Evolutionary conservation across 2,113 vertebrate genomes (phyloP).

Genomic region (Stictonetta naevosa): DNA sequence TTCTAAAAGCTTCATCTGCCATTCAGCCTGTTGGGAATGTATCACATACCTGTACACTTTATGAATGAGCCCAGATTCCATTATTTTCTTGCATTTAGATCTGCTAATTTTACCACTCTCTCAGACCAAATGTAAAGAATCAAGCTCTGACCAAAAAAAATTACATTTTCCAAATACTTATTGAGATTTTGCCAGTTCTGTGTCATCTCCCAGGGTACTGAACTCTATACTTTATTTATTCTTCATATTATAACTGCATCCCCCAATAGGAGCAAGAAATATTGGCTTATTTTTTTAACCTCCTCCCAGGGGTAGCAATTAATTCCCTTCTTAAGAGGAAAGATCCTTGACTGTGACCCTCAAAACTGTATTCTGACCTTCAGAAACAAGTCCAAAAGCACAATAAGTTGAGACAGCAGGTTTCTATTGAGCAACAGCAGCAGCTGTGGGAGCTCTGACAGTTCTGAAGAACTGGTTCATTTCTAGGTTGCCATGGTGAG

Average conservation of each 20-base stretch:
- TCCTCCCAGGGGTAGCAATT: neutral
- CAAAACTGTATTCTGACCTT: constrained; percentile 31
- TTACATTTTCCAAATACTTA: neutral
- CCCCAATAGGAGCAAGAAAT: neutral
- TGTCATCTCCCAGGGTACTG: neutral
- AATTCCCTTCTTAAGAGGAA: constrained; percentile 25
- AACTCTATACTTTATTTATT: constrained; percentile 9
- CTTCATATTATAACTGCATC: neutral
- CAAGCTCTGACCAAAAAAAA: neutral
- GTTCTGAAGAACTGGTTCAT: constrained; percentile 11
- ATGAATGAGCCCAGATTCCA: neutral
- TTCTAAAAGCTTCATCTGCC: neutral
- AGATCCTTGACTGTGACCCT: constrained; percentile 47
- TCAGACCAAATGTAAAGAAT: neutral
- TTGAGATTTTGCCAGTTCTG: neutral
- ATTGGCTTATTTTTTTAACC: neutral
- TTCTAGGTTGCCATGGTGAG: constrained; percentile 60
- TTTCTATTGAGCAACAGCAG: constrained; percentile 26
- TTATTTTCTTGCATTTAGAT: neutral
- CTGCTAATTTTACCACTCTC: neutral
- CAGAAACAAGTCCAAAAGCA: constrained; percentile 45
- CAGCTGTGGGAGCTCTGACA: neutral
- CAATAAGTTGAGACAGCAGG: constrained; percentile 19
- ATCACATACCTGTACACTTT: neutral
- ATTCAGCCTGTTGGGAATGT: neutral